Evolutionary conservation across 2,888 invertebrate species (phyloP).

Genomic region (Limnephilus lunatus): DNA sequence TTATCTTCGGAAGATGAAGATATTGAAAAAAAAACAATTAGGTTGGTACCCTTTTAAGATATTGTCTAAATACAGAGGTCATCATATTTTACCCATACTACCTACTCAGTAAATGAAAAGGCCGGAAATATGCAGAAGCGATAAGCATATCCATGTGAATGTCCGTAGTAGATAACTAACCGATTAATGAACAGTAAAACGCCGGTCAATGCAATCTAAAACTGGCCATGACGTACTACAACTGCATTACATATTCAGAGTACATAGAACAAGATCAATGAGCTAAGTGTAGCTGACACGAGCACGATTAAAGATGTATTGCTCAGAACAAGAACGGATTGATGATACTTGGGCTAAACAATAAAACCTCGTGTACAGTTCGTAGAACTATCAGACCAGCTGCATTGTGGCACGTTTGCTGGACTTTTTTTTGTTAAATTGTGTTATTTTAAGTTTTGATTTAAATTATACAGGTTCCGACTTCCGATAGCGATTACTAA

Average conservation of each 20-base stretch:
- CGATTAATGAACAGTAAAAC: background rate
- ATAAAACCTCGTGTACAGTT: background rate
- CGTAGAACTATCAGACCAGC: background rate
- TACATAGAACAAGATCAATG: background rate
- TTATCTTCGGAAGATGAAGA: too few species aligned
- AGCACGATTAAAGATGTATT: background rate
- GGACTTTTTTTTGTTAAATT: background rate
- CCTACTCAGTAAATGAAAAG: background rate
- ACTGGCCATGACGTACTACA: background rate
- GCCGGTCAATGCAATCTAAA: background rate
- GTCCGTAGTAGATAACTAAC: background rate
- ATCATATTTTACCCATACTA: background rate
- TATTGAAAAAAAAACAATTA: too few species aligned
- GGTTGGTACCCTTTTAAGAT: too few species aligned
- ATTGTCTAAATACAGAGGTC: background rate
- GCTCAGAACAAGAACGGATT: background rate
- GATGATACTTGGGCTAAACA: background rate
- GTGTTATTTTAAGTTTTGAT: background rate
- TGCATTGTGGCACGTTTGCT: background rate
- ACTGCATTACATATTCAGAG: background rate
- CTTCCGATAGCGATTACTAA: background rate
- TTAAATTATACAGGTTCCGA: background rate
- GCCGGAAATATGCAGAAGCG: background rate
- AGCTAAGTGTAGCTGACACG: background rate
- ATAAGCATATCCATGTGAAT: background rate